Evolutionary conservation across 2,888 invertebrate species (phyloP).

Genomic region (Dorcus hopei): DNA sequence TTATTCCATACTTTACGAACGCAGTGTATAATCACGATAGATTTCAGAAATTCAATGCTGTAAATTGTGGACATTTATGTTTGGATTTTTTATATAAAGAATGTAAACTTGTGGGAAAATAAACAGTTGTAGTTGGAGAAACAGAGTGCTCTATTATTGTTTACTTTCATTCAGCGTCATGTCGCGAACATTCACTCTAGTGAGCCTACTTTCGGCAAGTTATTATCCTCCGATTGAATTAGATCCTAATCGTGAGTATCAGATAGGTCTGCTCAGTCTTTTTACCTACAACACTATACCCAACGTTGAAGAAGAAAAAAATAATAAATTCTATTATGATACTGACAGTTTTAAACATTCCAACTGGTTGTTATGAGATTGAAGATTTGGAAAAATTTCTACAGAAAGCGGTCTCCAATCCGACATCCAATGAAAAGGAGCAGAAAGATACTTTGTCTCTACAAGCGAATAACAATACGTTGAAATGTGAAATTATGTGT

Average conservation of each 20-base stretch:
- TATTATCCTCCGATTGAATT: conserved; percentile 33
- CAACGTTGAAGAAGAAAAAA: conserved; percentile 38
- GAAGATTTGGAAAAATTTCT: too few species aligned
- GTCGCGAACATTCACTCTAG: too few species aligned
- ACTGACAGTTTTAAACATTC: conserved; percentile 24
- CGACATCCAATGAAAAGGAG: too few species aligned
- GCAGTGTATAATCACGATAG: conserved; percentile 11
- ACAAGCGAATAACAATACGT: too few species aligned
- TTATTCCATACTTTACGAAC: too few species aligned
- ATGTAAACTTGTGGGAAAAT: too few species aligned
- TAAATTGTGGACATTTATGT: conserved; percentile 13
- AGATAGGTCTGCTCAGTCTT: conserved; percentile 34
- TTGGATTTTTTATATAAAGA: not conserved
- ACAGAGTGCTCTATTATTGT: too few species aligned
- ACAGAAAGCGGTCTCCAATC: too few species aligned
- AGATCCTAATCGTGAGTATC: conserved; percentile 25
- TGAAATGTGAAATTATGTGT: too few species aligned
- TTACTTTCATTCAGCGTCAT: too few species aligned
- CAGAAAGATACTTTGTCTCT: too few species aligned
- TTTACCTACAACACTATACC: conserved; percentile 37
- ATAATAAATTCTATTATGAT: conserved; percentile 31
- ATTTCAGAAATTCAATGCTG: conserved; percentile 6
- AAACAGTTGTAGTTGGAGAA: too few species aligned
- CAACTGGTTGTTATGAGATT: conserved; percentile 19
- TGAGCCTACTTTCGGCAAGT: conserved; percentile 19